Conservation (phyloP, 2,113 vertebrate genomes). For the Podocnemis expansa region DNA sequence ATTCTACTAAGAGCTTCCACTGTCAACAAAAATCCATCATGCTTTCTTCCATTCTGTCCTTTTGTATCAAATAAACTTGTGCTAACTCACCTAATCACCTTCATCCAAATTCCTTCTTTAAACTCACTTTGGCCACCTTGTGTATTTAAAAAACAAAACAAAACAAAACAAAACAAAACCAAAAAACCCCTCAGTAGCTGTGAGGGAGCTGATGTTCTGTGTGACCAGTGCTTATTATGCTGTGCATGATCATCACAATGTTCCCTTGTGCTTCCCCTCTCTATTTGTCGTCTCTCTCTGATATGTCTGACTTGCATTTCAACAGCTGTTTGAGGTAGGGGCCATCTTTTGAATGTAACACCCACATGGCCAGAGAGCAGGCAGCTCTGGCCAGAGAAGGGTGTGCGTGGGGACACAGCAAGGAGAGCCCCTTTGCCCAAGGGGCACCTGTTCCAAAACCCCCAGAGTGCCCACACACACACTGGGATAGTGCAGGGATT, state of each 20-base stretch:
- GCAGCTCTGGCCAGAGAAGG: too few species aligned
- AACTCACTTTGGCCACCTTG: background rate
- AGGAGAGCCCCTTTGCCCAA: too few species aligned
- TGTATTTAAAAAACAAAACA: too few species aligned
- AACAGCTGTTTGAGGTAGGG: background rate
- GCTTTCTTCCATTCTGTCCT: background rate
- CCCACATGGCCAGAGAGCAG: too few species aligned
- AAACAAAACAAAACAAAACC: too few species aligned
- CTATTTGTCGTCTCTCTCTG: too few species aligned
- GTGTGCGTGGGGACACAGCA: too few species aligned
- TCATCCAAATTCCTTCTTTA: background rate
- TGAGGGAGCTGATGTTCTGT: background rate
- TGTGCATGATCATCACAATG: background rate
- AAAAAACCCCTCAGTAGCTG: background rate
- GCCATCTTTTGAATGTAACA: background rate
- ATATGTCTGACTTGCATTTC: background rate
- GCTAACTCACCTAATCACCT: background rate
- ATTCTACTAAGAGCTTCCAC: background rate
- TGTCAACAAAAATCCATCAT: background rate
- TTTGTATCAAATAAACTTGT: background rate
- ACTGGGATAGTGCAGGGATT: too few species aligned
- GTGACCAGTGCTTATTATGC: background rate
- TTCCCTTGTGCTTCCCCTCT: background rate
- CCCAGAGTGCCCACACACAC: too few species aligned
- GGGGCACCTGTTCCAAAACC: too few species aligned